These are phyloP conservation scores for Neoaliturus tenellus DNA, from an alignment of 2,888 invertebrate genomes.

Conservation along the genomic window DNA sequence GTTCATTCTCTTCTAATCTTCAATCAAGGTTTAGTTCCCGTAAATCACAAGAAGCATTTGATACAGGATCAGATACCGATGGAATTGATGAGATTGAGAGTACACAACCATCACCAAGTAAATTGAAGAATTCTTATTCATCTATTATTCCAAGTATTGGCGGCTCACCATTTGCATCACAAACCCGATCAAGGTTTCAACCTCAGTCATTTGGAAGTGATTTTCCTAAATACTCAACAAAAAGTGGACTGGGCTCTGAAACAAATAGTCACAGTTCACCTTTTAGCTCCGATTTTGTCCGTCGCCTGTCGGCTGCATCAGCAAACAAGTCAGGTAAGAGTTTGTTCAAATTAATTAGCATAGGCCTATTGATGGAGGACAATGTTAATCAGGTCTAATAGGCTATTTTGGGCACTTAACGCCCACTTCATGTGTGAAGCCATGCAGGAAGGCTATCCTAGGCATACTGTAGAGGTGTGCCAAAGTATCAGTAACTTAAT, in stretches of 20 bases:
- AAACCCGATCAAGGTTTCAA: slow-evolving; percentile 48
- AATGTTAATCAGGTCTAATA: too few species aligned
- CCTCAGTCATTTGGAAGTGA: slow-evolving; percentile 36
- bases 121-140: slow-evolving; percentile 6
- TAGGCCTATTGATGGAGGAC: too few species aligned
- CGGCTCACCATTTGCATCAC: not conserved
- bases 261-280: slow-evolving; percentile 41
- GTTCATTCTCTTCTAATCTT: not conserved
- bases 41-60: slow-evolving; percentile 29
- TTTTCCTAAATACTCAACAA: not conserved
- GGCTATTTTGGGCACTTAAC: too few species aligned
- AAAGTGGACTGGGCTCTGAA: not conserved
- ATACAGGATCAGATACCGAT: slow-evolving; percentile 57
- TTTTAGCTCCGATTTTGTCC: slow-evolving; percentile 62
- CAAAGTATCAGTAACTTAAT: too few species aligned
- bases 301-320: slow-evolving; percentile 57
- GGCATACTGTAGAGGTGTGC: too few species aligned
- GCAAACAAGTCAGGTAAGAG: slow-evolving; percentile 24
- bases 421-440: too few species aligned
- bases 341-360: too few species aligned
- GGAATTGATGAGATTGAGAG: slow-evolving; percentile 38
- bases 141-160: not conserved
- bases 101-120: not conserved
- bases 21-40: slow-evolving; percentile 4
- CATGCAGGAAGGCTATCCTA: too few species aligned